phyloP scores from a whole-genome alignment of 2,113 vertebrate genomes.

The Cyanoramphus novaezelandiae region DNA sequence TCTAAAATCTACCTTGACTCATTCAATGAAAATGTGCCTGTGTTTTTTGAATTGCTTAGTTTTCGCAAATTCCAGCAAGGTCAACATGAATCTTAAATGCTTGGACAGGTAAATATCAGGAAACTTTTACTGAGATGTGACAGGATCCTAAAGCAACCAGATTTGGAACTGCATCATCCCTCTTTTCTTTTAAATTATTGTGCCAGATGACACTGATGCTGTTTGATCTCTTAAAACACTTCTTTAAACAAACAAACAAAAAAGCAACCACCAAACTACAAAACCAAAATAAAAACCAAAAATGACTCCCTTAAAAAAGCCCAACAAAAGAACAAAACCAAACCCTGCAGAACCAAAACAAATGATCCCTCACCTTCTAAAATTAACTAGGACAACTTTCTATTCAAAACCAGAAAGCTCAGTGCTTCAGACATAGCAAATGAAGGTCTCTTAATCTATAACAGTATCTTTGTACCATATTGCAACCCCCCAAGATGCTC shows the following conservation, averaged over 20 bases:
- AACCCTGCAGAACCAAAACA: not conserved
- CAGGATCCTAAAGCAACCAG: not conserved
- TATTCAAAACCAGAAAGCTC: not conserved
- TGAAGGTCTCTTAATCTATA: not conserved
- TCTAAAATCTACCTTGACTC: not conserved
- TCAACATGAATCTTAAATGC: not conserved
- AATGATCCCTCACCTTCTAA: not conserved
- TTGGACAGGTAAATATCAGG: not conserved
- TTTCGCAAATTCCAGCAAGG: not conserved
- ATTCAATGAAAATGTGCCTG: not conserved
- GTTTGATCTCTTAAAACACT: not conserved
- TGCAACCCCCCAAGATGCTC: not conserved
- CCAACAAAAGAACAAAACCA: not conserved
- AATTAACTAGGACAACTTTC: not conserved
- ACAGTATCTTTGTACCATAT: not conserved
- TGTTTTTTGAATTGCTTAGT: rapidly evolving
- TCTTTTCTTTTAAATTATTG: not conserved
- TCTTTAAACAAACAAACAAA: not conserved
- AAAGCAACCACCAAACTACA: too few relatives aligned
- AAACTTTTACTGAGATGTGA: not conserved
- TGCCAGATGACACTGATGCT: not conserved
- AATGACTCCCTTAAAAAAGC: not conserved
- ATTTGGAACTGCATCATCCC: not conserved
- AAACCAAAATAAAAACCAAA: rapidly evolving
- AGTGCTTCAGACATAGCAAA: not conserved